A percentile compares a stretch with the other conserved stretches of the same genome.
Evolutionary conservation across 2,113 vertebrate species (phyloP).

Genomic region (Hippocampus mohnikei): DNA sequence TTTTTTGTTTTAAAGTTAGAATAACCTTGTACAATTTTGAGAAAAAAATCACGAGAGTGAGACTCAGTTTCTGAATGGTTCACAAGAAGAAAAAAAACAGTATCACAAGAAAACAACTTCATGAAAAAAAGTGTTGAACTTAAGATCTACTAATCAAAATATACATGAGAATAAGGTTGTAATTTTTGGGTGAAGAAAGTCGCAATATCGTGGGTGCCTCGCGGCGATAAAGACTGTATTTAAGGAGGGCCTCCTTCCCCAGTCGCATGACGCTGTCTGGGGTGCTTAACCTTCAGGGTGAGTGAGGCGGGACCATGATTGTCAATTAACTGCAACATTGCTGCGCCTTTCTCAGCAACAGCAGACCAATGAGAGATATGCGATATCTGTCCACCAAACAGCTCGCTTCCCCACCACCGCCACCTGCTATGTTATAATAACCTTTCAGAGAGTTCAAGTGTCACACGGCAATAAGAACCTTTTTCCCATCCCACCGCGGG

Average conservation of each 20-base stretch:
- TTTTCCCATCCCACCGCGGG: conserved; percentile 64
- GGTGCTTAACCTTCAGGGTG: conserved; percentile 68
- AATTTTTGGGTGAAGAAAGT: neutral
- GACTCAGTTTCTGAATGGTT: no score
- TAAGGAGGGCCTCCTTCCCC: conserved; percentile 62
- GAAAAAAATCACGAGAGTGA: no score
- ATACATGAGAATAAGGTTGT: no score
- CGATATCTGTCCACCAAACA: conserved; percentile 48
- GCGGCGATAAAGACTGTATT: neutral
- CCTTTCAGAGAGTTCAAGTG: conserved; percentile 76
- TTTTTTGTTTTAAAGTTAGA: no score
- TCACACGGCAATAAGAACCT: conserved; percentile 71
- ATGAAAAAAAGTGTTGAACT: no score
- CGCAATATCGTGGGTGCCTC: neutral
- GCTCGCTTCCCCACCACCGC: neutral
- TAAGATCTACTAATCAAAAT: no score
- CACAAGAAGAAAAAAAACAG: no score
- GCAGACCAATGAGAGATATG: conserved; percentile 63
- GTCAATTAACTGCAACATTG: conserved; percentile 73
- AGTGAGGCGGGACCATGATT: conserved; percentile 66
- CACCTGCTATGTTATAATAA: conserved; percentile 71
- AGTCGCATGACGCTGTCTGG: conserved; percentile 62
- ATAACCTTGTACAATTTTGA: no score
- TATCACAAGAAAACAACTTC: no score
- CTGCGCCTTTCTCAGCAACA: conserved; percentile 57